These are phyloP conservation scores for Melanargia galathea DNA, from an alignment of 2,888 invertebrate species.

Conservation along the genomic window DNA sequence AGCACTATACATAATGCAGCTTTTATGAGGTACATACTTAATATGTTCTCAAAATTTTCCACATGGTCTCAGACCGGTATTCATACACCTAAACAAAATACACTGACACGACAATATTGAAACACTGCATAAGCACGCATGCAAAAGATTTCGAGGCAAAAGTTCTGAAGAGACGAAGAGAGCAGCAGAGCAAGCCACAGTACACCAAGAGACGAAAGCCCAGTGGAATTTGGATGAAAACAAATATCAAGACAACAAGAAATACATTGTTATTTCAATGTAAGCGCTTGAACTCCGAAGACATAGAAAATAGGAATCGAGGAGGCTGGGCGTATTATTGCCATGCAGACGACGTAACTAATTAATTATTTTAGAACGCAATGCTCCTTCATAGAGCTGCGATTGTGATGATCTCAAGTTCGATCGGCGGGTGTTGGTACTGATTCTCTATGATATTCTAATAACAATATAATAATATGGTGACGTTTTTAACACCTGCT, in stretches of 20 bases:
- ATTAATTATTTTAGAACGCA: too few relatives aligned
- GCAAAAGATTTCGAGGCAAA: conserved; percentile 78
- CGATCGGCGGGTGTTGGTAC: too few relatives aligned
- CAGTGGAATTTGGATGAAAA: conserved; percentile 80
- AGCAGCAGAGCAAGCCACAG: conserved; percentile 47
- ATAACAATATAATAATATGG: too few relatives aligned
- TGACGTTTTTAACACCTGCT: background rate
- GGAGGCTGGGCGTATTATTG: conserved; percentile 46
- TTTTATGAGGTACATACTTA: background rate
- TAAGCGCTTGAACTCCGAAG: conserved; percentile 54
- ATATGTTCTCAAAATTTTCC: background rate
- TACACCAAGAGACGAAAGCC: conserved; percentile 44
- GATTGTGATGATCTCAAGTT: too few relatives aligned
- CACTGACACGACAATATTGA: conserved; percentile 65
- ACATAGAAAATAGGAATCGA: conserved; percentile 50
- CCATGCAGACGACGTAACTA: background rate
- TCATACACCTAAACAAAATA: conserved; percentile 70
- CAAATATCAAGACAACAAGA: conserved; percentile 56
- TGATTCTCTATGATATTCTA: background rate
- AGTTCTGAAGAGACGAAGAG: conserved; percentile 56
- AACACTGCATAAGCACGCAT: conserved; percentile 78
- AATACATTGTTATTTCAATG: conserved; percentile 82
- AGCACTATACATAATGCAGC: background rate
- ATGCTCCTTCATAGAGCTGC: too few relatives aligned
- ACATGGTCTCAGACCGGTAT: background rate